Percentiles rank a stretch among this genome's conserved stretches.
Evolutionary conservation across 2,888 invertebrate species (phyloP).

Genomic region (Trachelus stipa): DNA sequence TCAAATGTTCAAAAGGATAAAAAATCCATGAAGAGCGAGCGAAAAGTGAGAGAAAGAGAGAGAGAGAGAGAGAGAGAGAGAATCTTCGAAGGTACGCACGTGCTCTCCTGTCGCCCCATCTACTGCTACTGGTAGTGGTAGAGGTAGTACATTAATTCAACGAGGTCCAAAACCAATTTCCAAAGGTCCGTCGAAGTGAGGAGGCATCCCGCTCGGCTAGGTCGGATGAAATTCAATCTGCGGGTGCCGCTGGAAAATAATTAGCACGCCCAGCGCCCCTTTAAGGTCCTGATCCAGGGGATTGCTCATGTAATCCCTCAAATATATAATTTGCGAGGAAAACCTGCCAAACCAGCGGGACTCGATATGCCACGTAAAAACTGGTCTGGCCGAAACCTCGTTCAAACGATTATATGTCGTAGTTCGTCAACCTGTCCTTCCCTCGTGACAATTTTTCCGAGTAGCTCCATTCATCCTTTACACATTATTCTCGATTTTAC

Average conservation of each 20-base stretch:
- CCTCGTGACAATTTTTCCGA: neutral
- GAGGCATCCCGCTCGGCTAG: neutral
- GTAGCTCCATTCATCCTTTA: no score
- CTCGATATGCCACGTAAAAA: neutral
- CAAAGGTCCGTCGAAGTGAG: conserved; percentile 24
- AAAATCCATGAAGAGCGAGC: no score
- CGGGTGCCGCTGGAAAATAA: conserved; percentile 56
- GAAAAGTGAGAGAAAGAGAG: no score
- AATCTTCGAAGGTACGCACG: no score
- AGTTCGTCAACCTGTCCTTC: conserved; percentile 16
- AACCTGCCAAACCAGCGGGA: conserved; percentile 12
- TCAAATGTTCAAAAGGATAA: no score
- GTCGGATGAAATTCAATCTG: conserved; percentile 56
- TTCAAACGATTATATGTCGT: neutral
- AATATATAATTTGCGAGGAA: conserved; percentile 62
- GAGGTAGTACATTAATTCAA: no score
- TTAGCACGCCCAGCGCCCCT: conserved; percentile 58
- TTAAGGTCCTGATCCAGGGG: conserved; percentile 60
- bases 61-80: no score
- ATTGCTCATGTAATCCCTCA: conserved; percentile 58
- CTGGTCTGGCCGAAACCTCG: no score
- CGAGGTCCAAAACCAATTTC: conserved; percentile 40
- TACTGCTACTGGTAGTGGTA: no score
- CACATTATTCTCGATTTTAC: no score
- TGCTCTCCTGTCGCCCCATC: no score